Base-by-base conservation (phyloP, 64 coral and sea anemone genomes). In the Montipora capricornis region DNA sequence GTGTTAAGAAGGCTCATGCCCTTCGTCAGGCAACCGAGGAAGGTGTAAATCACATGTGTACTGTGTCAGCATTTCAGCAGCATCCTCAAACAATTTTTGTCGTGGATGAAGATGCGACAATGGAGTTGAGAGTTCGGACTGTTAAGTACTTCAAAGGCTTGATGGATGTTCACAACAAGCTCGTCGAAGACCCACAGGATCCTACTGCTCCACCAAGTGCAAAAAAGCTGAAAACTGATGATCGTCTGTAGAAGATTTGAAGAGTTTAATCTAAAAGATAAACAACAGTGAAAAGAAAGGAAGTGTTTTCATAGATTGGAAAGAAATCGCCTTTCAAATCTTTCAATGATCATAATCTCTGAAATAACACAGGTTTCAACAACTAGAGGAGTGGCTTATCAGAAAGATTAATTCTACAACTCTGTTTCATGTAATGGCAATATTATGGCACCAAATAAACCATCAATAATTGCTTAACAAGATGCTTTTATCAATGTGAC, bases 81-180 rank as follows among this genome's bases (percentile, higher is more conserved):
- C 98, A 99, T 16, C 95, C 98, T 2, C 84, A 77, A 11, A 99
- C 98, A 6, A 96, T 94, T 13, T 99, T 99, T 81, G 95, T 99
- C 64, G 94, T 93, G 48, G 98, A 99, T 29, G 98, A 99, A 12
- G 98, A 99, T 71, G 98, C 98, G 44, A 99, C 98, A 1, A 78
- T 99, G 75, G 98, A 99, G 73, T 91, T 99, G 79, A 99, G 96
- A 79, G 98, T 99, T 2, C 91, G 91, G 61, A 99, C 98, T 8
- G 98, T 99, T n/a, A 99, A 99, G 59, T 99, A 99, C 19, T 99
- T 99, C 76, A 91, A 94, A 52, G 98, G 98, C 52, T 80, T 99
- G 57, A 96, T 99, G 98, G 98, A 96, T 85, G 89, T 99, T 49
- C 98, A 99, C 73, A 99, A 99, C 55, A 96, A 99, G 74, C 68